These are phyloP conservation scores for Beris chalybata DNA, from an alignment of 2,888 invertebrate species.

Conservation along the genomic window DNA sequence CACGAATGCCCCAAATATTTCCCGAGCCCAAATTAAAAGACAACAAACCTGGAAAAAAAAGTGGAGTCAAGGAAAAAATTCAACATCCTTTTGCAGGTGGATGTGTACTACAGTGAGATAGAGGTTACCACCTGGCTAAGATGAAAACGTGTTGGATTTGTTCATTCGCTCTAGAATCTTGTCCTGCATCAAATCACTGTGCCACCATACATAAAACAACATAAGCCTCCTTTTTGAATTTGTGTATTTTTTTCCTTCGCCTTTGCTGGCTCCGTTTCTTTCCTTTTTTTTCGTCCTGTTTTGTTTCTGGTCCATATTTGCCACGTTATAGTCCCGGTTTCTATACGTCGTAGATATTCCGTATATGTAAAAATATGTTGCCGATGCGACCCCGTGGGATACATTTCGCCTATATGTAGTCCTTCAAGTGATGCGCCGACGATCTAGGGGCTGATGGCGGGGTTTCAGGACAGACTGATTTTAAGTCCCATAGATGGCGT, in stretches of 20 bases:
- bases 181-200: conserved; percentile 38
- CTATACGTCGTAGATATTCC: conserved; percentile 6
- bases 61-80: conserved; percentile 7
- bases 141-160: conserved; percentile 15
- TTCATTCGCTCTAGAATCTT: conserved; percentile 25
- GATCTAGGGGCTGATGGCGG: too few species aligned
- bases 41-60: conserved; percentile 27
- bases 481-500: too few species aligned
- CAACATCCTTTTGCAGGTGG: conserved; percentile 22
- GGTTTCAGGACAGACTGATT: too few species aligned
- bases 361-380: conserved; percentile 30
- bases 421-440: too few species aligned
- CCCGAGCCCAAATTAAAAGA: conserved; percentile 32
- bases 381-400: conserved; percentile 25
- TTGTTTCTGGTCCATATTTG: conserved; percentile 26
- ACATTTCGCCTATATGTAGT: conserved; percentile 14
- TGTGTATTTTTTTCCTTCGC: conserved; percentile 7
- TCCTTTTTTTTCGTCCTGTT: conserved; percentile 13
- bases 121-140: conserved; percentile 9
- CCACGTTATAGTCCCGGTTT: conserved; percentile 7
- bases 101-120: conserved; percentile 8
- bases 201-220: conserved; percentile 35
- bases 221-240: conserved; percentile 28
- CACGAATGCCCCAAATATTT: conserved; percentile 33
- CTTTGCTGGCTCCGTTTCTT: not conserved